Conservation (phyloP, 30 jellyfish, hydroid and myxozoan species). For the Cassiopea andromeda region DNA sequence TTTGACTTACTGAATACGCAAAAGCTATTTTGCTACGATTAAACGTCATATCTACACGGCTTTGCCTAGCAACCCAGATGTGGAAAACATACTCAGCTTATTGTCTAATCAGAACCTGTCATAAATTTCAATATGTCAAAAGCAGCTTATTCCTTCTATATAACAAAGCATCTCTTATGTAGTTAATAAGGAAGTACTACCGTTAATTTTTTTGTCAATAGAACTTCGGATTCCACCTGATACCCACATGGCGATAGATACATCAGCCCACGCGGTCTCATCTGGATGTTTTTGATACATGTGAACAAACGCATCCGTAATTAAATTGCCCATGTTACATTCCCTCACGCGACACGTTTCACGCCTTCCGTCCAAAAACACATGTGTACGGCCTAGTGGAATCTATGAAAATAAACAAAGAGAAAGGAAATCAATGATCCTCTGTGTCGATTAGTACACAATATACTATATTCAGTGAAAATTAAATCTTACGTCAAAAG, state of each 20-base stretch:
- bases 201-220: constrained; percentile 71
- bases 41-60: no score
- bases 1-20: no score
- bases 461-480: no score
- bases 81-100: no score
- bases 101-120: no score
- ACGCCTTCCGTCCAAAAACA: constrained; percentile 85
- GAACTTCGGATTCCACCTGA: constrained; percentile 92
- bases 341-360: constrained; percentile 80
- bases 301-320: constrained; percentile 92
- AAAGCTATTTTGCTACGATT: no score
- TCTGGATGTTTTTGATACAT: constrained; percentile 82
- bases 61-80: no score
- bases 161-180: neutral
- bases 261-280: constrained; percentile 81
- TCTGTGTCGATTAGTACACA: no score
- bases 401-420: constrained; percentile 34
- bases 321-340: constrained; percentile 94
- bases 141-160: no score
- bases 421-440: neutral
- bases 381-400: constrained; percentile 81
- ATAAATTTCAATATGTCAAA: no score
- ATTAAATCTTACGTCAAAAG: no score
- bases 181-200: constrained; percentile 24
- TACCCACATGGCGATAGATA: constrained; percentile 82